Evolutionary conservation across 2,888 invertebrate species (phyloP).

Genomic region (Melanargia galathea): DNA sequence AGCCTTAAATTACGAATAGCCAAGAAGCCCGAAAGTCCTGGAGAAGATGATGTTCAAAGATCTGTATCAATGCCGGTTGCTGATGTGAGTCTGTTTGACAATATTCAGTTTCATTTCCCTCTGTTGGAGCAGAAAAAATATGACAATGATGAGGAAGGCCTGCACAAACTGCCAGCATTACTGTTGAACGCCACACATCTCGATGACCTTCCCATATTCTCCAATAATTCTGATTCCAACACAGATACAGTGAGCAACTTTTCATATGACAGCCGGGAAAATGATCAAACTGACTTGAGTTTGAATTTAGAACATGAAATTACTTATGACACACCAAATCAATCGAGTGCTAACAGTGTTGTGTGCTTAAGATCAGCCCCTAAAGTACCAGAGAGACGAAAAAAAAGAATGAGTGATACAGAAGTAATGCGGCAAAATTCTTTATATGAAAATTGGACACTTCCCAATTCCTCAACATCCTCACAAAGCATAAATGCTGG

Average conservation of each 20-base stretch:
- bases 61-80: conserved; percentile 82
- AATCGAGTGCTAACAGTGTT: conserved; percentile 63
- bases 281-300: conserved; percentile 49
- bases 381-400: conserved; percentile 62
- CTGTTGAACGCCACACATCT: conserved; percentile 60
- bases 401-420: conserved; percentile 53
- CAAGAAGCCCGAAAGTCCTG: conserved; percentile 54
- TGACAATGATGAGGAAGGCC: conserved; percentile 48
- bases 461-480: conserved; percentile 51
- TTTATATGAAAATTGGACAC: conserved; percentile 70
- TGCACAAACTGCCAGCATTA: conserved; percentile 49
- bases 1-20: conserved; percentile 71
- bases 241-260: conserved; percentile 65
- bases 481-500: conserved; percentile 38
- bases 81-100: conserved; percentile 84
- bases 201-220: conserved; percentile 68
- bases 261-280: conserved; percentile 63
- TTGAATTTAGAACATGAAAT: conserved; percentile 50
- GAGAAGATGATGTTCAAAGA: conserved; percentile 59
- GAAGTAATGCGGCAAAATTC: conserved; percentile 67
- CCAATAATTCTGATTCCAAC: conserved; percentile 67
- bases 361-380: conserved; percentile 58
- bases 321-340: conserved; percentile 70
- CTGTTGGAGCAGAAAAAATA: conserved; percentile 70
- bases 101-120: conserved; percentile 85